Conservation (phyloP, 2,888 invertebrate species). For the Hyposoter didymator region DNA sequence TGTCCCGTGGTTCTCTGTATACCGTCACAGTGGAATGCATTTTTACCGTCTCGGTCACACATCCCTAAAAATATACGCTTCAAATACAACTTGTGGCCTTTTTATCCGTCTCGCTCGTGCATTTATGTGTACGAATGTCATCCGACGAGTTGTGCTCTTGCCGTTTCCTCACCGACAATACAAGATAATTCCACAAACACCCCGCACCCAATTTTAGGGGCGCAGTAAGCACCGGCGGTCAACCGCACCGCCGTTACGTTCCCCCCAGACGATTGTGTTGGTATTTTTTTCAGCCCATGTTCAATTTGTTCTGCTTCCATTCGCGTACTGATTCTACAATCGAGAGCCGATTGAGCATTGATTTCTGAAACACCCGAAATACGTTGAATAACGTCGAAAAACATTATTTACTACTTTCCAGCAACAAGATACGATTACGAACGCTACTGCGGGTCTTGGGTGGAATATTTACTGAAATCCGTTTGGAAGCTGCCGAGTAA, state of each 20-base stretch:
- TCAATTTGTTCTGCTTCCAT: not conserved
- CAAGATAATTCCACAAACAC: not conserved
- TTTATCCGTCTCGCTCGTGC: not conserved
- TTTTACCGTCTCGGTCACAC: conserved; percentile 1
- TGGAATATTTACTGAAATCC: not conserved
- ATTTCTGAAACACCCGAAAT: not conserved
- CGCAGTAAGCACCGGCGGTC: not conserved
- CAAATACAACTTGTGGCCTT: not conserved
- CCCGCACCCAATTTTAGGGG: not conserved
- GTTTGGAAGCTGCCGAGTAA: not conserved
- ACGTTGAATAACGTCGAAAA: not conserved
- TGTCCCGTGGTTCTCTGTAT: not conserved
- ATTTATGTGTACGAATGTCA: not conserved
- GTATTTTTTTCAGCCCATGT: not conserved
- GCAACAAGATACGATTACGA: not conserved
- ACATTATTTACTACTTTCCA: not conserved
- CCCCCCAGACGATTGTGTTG: not conserved
- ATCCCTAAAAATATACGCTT: not conserved
- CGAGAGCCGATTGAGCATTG: not conserved
- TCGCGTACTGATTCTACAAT: too few relatives aligned
- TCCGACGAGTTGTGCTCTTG: not conserved
- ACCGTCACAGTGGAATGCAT: conserved; percentile 1
- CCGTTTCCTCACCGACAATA: not conserved
- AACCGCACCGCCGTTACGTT: not conserved
- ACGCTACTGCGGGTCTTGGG: too few relatives aligned